phyloP scores from a whole-genome alignment of 2,797 vertebrate genomes.

The Phataginus tricuspis region DNA sequence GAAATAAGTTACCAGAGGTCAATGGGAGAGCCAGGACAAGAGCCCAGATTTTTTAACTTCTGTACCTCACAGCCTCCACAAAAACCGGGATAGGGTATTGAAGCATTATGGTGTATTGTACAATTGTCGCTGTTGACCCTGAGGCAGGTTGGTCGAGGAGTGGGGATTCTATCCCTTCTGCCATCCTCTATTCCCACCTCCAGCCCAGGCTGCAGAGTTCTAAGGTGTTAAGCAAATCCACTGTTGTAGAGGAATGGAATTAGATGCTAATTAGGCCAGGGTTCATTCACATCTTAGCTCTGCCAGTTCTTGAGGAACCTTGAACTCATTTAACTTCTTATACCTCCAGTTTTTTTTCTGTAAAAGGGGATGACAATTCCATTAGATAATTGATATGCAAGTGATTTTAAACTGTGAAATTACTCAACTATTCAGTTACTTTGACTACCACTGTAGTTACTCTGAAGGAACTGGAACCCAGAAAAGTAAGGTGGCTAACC shows the following conservation, averaged over 20 bases:
- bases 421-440: background rate
- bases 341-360: background rate
- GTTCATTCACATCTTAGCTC: background rate
- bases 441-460: background rate
- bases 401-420: constrained; percentile 22
- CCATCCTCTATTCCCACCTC: background rate
- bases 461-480: background rate
- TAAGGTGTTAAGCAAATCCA: background rate
- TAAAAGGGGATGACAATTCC: constrained; percentile 16
- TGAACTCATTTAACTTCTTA: background rate
- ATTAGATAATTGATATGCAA: background rate
- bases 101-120: background rate
- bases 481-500: background rate
- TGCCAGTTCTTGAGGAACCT: background rate
- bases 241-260: background rate
- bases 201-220: background rate
- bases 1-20: background rate
- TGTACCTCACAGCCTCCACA: background rate
- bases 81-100: background rate
- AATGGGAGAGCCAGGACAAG: background rate
- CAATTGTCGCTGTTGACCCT: background rate
- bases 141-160: background rate
- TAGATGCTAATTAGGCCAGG: background rate
- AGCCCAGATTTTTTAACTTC: background rate
- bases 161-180: background rate